Percentiles rank a stretch among this genome's conserved stretches.
These are phyloP conservation scores for Leucopternis melanops DNA, from an alignment of 2,113 vertebrate genomes.

Conservation along the genomic window DNA sequence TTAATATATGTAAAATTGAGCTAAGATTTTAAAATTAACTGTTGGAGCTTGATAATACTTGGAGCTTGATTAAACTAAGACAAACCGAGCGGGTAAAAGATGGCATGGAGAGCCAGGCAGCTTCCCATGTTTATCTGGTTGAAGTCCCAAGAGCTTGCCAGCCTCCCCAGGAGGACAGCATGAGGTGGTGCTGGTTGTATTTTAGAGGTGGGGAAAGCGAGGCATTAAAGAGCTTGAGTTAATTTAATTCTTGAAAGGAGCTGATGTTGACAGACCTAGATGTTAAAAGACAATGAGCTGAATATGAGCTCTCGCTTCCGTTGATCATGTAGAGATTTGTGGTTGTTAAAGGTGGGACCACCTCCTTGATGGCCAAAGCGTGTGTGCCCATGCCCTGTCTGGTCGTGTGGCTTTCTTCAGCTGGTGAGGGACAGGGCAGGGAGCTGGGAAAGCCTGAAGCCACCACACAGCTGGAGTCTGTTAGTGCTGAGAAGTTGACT, in stretches of 20 bases:
- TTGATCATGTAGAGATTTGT: background rate
- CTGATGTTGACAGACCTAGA: background rate
- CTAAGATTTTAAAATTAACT: background rate
- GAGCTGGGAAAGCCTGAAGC: background rate
- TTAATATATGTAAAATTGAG: background rate
- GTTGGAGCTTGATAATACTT: background rate
- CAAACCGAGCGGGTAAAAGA: rapidly evolving
- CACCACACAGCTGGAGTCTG: background rate
- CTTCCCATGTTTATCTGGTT: background rate
- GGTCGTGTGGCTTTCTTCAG: background rate
- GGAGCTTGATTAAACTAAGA: background rate
- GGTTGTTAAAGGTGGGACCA: background rate
- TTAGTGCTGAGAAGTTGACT: background rate
- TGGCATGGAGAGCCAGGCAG: background rate
- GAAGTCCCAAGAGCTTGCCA: background rate
- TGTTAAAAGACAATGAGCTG: background rate
- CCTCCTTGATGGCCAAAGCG: background rate
- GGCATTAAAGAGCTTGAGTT: background rate
- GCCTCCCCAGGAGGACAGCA: rapidly evolving
- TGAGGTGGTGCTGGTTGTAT: background rate
- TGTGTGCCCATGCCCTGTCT: background rate
- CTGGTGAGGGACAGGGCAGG: background rate
- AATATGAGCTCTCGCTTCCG: rapidly evolving
- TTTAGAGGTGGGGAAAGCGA: background rate
- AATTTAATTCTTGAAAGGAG: background rate